Base-by-base conservation (phyloP, 2,113 vertebrate species). In the Strigops habroptila region DNA sequence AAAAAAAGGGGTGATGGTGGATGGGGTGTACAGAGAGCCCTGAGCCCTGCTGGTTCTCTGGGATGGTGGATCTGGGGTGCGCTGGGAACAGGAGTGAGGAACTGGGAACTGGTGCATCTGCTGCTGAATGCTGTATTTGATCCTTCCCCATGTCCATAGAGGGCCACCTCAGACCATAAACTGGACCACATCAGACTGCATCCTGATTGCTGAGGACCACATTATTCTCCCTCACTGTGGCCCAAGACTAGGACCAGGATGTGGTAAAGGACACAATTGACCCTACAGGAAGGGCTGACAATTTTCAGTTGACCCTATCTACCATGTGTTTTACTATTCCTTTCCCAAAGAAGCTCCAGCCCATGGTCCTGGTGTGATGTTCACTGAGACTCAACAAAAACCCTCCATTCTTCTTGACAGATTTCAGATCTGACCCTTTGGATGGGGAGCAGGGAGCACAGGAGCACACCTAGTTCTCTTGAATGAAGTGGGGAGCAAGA, bases 51-150 rank as follows among this genome's bases (percentile, higher is more conserved):
- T 24, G 70, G 10, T 35, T 82, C 18, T 39, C 44, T 30, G 39
- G 41, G 44, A 3, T 0, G 2, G n/a, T 39, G 12, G 57, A 31
- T 59, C 23, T 0, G 3, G 19, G 33, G 3, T 62, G 75, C 1
- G 4, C 31, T 48, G 59, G 52, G 31, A 65, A 9, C 31, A 43
- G 44, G 23, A 15, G 7, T 14, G 39, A 86, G 18, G 51, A 41
- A n/a, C 2, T 30, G 33, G 49, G 44, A 52, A 30, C 59, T 86
- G 28, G 21, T 0, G 5, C 12, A 11, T 48, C 44, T 53, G 59
- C 77, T 37, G 23, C 27, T 28, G 16, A 13, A 31, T 1, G 4
- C 6, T 2, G 1, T 15, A 5, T 51, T 83, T 75, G 59, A 51
- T 57, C 52, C 62, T 68, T 41, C 62, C 27, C 41, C 22, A 5